These are phyloP conservation scores for Serilophus lunatus DNA, from an alignment of 2,113 vertebrate genomes.

Conservation along the genomic window DNA sequence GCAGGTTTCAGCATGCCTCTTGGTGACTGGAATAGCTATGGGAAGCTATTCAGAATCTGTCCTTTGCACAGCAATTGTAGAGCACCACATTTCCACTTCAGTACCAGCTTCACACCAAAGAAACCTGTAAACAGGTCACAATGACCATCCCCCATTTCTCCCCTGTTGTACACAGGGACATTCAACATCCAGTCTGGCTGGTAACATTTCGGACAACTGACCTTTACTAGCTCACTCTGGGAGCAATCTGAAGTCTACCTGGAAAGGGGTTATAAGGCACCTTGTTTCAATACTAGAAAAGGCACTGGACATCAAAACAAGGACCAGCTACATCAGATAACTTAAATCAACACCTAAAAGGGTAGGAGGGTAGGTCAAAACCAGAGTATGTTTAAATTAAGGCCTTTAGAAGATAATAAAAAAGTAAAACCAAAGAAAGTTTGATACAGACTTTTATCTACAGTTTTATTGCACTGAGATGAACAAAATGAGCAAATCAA, in stretches of 20 bases:
- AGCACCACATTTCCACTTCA: neutral
- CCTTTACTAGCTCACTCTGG: neutral
- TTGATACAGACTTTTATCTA: neutral
- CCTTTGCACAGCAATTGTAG: neutral
- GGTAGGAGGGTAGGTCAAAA: neutral
- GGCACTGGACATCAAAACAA: neutral
- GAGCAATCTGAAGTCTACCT: neutral
- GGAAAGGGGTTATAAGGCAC: neutral
- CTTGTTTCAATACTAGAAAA: neutral
- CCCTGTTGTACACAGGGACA: neutral
- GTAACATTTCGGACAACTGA: neutral
- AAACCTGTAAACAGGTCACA: neutral
- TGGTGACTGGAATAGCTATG: neutral
- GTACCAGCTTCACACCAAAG: neutral
- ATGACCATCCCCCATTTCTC: neutral
- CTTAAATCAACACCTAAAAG: neutral
- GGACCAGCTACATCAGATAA: neutral
- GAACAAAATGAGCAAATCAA: neutral
- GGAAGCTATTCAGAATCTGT: neutral
- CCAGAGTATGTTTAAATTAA: neutral
- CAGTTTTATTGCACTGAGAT: slow-evolving; percentile 10
- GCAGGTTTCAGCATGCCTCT: neutral
- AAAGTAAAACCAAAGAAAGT: neutral
- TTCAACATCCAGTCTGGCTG: neutral
- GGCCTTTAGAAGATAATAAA: neutral